Evolutionary conservation across 2,888 invertebrate genomes (phyloP).

Genomic region (Cerastoderma edule): DNA sequence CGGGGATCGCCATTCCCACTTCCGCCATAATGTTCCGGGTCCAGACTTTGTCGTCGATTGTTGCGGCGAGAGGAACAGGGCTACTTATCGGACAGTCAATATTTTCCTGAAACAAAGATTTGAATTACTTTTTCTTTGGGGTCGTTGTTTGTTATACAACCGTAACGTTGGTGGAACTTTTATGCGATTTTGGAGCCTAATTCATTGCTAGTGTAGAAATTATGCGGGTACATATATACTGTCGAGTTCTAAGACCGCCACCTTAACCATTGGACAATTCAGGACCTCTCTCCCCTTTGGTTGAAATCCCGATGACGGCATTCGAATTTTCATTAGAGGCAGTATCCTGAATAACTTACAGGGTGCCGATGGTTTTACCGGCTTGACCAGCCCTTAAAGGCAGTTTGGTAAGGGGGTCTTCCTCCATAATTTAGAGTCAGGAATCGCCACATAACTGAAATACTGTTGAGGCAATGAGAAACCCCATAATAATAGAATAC

Average conservation of each 20-base stretch:
- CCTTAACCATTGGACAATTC: background rate
- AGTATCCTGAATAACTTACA: no score
- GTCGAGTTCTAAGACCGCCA: background rate
- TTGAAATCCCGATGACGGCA: no score
- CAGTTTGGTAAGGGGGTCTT: no score
- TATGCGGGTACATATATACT: background rate
- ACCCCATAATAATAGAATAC: background rate
- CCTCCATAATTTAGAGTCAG: background rate
- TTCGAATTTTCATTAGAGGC: no score
- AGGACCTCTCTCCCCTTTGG: background rate
- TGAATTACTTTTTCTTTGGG: background rate
- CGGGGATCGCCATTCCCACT: conserved; percentile 55
- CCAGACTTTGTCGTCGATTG: conserved; percentile 68
- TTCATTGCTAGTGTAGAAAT: no score
- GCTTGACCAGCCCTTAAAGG: no score
- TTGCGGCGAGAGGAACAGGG: conserved; percentile 55
- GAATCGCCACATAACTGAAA: background rate
- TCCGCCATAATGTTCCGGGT: conserved; percentile 62
- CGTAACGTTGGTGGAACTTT: background rate
- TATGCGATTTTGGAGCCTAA: background rate
- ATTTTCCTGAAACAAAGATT: conserved; percentile 35
- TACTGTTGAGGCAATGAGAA: background rate
- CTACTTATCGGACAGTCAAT: conserved; percentile 72
- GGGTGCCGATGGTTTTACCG: no score
- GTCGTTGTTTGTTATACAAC: background rate